phyloP scores from a whole-genome alignment of 2,797 vertebrate genomes.

The Helostoma temminkii region DNA sequence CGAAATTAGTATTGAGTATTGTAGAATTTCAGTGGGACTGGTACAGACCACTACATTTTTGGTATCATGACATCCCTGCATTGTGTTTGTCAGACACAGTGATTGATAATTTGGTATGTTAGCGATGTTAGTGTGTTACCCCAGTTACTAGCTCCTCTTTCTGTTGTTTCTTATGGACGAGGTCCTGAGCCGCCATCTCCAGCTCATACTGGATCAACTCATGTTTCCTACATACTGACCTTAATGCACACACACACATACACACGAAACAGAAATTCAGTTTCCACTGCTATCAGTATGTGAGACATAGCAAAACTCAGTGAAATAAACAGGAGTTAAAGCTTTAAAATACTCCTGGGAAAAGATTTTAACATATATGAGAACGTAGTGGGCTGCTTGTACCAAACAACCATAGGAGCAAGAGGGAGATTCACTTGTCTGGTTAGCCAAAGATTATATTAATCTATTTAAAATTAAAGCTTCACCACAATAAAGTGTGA shows the following conservation, averaged over 20 bases:
- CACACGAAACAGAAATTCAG: background rate
- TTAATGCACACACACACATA: slow-evolving; percentile 56
- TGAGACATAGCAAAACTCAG: background rate
- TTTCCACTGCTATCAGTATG: background rate
- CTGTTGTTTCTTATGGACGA: slow-evolving; percentile 94
- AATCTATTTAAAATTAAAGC: background rate
- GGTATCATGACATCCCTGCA: background rate
- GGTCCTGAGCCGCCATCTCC: slow-evolving; percentile 92
- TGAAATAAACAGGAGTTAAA: background rate
- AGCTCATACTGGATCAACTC: slow-evolving; percentile 96
- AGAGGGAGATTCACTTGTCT: no score
- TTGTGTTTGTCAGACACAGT: background rate
- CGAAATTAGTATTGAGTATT: no score
- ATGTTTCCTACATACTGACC: slow-evolving; percentile 95
- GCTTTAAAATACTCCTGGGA: background rate
- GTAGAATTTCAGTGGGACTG: no score
- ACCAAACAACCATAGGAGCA: no score
- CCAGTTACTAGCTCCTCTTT: slow-evolving; percentile 94
- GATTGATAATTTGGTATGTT: slow-evolving; percentile 7
- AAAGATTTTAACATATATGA: background rate
- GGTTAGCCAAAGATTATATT: no score
- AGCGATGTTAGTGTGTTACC: slow-evolving; percentile 77
- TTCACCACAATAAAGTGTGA: background rate
- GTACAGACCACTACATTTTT: no score
- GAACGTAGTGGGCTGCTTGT: background rate